Evolutionary conservation across 2,888 invertebrate species (phyloP), one percentile per base, ranked within the genome.

Genomic region (Tipula vernalis): DNA sequence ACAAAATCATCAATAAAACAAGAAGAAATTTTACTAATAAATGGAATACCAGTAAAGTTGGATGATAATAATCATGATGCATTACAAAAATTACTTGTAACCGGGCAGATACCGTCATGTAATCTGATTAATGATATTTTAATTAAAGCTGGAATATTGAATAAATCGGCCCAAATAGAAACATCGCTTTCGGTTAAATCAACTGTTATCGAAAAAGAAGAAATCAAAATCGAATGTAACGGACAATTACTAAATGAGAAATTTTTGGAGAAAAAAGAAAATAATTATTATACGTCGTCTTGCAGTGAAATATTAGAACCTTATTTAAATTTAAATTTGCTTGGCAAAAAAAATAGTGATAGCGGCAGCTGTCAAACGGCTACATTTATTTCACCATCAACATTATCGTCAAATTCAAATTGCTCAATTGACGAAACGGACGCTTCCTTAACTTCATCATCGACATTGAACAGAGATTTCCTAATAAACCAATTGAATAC

Each of bases 181-280:
- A 95, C 95, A 71, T 94, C 94, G 86, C 91, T 95, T 88, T 95
- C 94, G 89, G 95, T 95, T 2, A 95, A 95, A 89, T 94, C 95
- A 28, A 94, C 95, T 86, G 93, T 95, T 85, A 94, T 95, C 71
- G 95, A 95, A 87, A 94, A 94, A 88, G 95, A 95, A 89, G 95
- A 95, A 90, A 94, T 95, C 88, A 94, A 94, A 0, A 94, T 95
- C 41, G 93, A 94, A 0, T 92, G 94, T 39, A 94, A 94, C 87
- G 95, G 95, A 1, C 93, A 93, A 88, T 92, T 95, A 87, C 93
- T 95, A n/a, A 95, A 95, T 90, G 95, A 95, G 89, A 91, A 95
- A 5, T 94, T 94, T 87, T 93, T 94, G 86, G 95, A 95, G 90
- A 94, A 94, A 57, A 95, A 95, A 90, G 95, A 95, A 89, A 94